phyloP scores from a whole-genome alignment of 92 coral and sea anemone species.

The Actinernus sp. region DNA sequence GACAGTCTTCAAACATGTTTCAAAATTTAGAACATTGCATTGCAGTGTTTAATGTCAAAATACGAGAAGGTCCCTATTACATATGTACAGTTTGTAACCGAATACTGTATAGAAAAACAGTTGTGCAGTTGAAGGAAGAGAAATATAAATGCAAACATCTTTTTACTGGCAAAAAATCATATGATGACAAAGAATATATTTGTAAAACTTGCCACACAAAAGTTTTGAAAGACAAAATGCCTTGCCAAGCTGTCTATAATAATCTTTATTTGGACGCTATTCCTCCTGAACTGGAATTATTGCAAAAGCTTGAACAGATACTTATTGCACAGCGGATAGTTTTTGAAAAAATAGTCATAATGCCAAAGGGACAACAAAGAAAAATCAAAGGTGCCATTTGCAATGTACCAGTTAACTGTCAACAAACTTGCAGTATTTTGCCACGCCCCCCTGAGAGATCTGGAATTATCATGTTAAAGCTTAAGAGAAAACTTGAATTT shows the following conservation, averaged over 20 bases:
- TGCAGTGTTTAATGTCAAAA: no score
- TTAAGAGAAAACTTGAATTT: slow-evolving; percentile 56
- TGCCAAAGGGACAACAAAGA: slow-evolving; percentile 60
- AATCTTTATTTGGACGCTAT: slow-evolving; percentile 51
- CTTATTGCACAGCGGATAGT: slow-evolving; percentile 29
- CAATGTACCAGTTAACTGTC: slow-evolving; percentile 69
- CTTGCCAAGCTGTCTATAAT: slow-evolving; percentile 61
- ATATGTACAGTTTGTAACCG: slow-evolving; percentile 49
- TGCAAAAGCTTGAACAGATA: slow-evolving; percentile 15
- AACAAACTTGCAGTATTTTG: slow-evolving; percentile 37
- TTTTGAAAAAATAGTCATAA: slow-evolving; percentile 24
- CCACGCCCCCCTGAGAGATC: slow-evolving; percentile 67
- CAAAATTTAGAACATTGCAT: no score
- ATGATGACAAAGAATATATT: slow-evolving; percentile 42
- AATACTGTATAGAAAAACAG: slow-evolving; percentile 27
- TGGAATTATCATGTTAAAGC: slow-evolving; percentile 47
- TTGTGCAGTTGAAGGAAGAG: background rate
- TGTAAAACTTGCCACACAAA: slow-evolving; percentile 63
- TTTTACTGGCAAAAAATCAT: slow-evolving; percentile 28
- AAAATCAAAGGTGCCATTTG: slow-evolving; percentile 68
- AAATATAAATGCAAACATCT: slow-evolving; percentile 15
- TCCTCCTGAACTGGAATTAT: slow-evolving; percentile 21
- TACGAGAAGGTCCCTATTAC: slow-evolving; percentile 37
- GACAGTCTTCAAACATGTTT: no score
- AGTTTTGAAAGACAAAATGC: slow-evolving; percentile 26